phyloP scores from a whole-genome alignment of 2,797 vertebrate species.

The Microcaecilia unicolor region DNA sequence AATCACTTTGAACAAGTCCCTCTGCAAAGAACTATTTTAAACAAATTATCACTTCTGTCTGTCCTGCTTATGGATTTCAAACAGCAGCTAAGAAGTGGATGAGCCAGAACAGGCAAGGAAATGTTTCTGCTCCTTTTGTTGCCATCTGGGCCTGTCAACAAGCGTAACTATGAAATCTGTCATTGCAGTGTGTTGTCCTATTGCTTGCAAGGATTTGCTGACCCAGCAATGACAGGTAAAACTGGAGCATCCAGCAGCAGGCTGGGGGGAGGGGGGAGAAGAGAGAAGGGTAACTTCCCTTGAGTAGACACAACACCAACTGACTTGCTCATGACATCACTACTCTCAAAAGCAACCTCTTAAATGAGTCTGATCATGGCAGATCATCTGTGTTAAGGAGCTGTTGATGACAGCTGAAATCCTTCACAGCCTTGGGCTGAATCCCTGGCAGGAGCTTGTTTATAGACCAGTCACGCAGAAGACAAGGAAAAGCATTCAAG shows the following conservation, averaged over 20 bases:
- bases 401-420: neutral
- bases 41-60: too few species aligned
- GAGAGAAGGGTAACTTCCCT: conserved; percentile 5
- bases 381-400: neutral
- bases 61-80: too few species aligned
- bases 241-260: conserved; percentile 6
- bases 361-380: neutral
- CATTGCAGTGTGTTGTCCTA: neutral
- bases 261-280: too few species aligned
- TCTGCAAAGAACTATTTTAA: too few species aligned
- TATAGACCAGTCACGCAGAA: neutral
- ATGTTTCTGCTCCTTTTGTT: neutral
- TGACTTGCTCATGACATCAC: conserved; percentile 12
- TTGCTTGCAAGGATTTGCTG: neutral
- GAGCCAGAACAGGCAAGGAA: neutral
- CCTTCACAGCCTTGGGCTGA: neutral
- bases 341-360: neutral
- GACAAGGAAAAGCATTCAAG: neutral
- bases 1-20: too few species aligned
- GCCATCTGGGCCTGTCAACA: neutral
- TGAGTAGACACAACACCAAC: neutral
- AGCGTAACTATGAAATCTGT: neutral
- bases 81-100: too few species aligned
- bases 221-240: conserved; percentile 10
- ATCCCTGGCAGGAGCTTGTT: neutral